Base-by-base conservation (phyloP, 2,888 invertebrate species). In the Meiosimyza platycephala region DNA sequence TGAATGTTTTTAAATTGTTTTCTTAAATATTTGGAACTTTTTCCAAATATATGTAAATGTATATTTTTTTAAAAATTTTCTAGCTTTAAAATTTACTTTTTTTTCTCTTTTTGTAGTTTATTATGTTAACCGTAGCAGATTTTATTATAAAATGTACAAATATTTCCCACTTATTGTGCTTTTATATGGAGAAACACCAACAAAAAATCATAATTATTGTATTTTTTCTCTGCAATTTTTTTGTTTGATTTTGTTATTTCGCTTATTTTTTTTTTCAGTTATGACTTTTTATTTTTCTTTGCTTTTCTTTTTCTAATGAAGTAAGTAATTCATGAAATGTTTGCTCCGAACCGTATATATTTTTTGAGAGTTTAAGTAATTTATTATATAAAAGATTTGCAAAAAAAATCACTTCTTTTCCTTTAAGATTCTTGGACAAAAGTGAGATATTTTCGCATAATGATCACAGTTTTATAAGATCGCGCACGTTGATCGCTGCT, bases 351-450 rank as follows among this genome's bases (percentile, higher is more conserved):
- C 52, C 13, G 71, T 69, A 65, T 72, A 18, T 4, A 55, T 50
- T 48, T 6, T 9, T 59, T 71, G n/a, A 71, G 50, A 67, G 68
- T 68, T 28, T 71, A 62, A 52, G 68, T 69, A 59, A 4, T 48
- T 68, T 59, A 57, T 9, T 9, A 40, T 40, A 40, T 9, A 9
- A 40, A 40, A 9, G 1, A 9, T 9, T 40, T 40, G 40, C 40
- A 72, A 69, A 69, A 71, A 74, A 73, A 71, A 74, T 68, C 75
- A 80, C 80, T 80, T 80, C 78, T 81, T 77, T 81, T 78, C 84
- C 82, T 80, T 82, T 82, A 79, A 82, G 80, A 80, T 75, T 81
- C 80, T 84, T 83, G 78, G 81, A 85, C 82, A 86, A 85, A 85
- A 86, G 85, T 86, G 85, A 86, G 84, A 83, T 18, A 47, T 22